Base-by-base conservation (phyloP, 2,797 vertebrate species). In the Typhlichthys subterraneus region DNA sequence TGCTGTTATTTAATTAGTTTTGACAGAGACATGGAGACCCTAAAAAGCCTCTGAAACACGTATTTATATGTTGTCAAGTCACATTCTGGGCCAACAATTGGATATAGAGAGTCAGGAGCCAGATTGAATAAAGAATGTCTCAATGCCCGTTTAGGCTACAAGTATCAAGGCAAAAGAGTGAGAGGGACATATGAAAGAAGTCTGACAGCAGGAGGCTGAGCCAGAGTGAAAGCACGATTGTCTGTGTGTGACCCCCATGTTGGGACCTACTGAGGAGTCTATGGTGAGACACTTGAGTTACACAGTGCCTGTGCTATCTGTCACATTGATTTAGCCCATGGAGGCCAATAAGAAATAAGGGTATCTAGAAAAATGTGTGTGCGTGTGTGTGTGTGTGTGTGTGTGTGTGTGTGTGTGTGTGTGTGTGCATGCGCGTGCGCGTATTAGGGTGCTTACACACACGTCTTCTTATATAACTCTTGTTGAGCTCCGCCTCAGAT, bases 1-100 rank as follows among this genome's bases (percentile, higher is more conserved):
- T 52, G 59, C 72, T 80, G 57, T 63, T 80, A 77, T 83, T 68
- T 78, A 84, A 81, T 84, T 78, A 79, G 66, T 76, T 77, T 83
- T 80, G 59, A 70, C 59, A 14, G 12, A 14, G 12, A 56, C 29
- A 13, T 31, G 53, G 50, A 12, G 38, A 52, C 14, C 7, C 11
- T 81, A 83, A 80, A 23, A 73, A 65, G 61, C 70, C 68, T 64
- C 53, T 60, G 64, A 79, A 81, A 76, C 63, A 72, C 76, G 66
- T 83, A 80, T 79, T 84, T 81, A 76, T 79, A 76, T 73, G 77
- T 61, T 63, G 38, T 72, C 64, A 63, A 79, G 63, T 45, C 57
- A 45, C 38, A 50, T 19, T 68, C 62, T 66, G 68, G 72, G 64
- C 69, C 79, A 61, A 50, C 31, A 77, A 56, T 70, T 58, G 62